These are phyloP conservation scores for Rotaria macrura DNA, from an alignment of 2,888 invertebrate genomes.

Conservation along the genomic window DNA sequence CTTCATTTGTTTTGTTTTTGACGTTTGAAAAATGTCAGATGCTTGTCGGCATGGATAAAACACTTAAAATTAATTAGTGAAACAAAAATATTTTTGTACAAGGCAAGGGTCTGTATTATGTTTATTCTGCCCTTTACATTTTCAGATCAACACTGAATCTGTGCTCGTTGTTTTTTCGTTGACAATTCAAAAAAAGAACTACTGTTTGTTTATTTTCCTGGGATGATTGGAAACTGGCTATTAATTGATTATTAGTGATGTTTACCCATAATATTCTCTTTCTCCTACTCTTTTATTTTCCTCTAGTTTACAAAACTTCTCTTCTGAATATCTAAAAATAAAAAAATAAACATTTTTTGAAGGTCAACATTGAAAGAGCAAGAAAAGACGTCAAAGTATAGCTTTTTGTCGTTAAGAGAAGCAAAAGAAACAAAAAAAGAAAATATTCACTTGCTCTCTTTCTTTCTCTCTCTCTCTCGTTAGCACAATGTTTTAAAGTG, in stretches of 20 bases:
- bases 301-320: background rate
- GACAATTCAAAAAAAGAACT: background rate
- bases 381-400: background rate
- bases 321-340: background rate
- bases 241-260: background rate
- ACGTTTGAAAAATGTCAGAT: background rate
- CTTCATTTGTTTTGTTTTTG: no score
- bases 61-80: background rate
- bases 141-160: background rate
- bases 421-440: background rate
- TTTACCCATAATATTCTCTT: background rate
- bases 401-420: background rate
- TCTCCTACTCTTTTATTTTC: background rate
- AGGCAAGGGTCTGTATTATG: background rate
- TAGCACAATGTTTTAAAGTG: background rate
- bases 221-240: background rate
- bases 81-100: background rate
- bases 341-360: background rate
- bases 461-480: background rate
- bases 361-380: background rate
- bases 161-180: background rate
- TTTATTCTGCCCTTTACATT: background rate
- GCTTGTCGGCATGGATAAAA: background rate
- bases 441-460: background rate
- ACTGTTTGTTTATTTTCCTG: background rate